A percentile compares a stretch with the other conserved stretches of the same genome.
phyloP scores from a whole-genome alignment of 2,113 vertebrate species.

The Dasyornis broadbenti region DNA sequence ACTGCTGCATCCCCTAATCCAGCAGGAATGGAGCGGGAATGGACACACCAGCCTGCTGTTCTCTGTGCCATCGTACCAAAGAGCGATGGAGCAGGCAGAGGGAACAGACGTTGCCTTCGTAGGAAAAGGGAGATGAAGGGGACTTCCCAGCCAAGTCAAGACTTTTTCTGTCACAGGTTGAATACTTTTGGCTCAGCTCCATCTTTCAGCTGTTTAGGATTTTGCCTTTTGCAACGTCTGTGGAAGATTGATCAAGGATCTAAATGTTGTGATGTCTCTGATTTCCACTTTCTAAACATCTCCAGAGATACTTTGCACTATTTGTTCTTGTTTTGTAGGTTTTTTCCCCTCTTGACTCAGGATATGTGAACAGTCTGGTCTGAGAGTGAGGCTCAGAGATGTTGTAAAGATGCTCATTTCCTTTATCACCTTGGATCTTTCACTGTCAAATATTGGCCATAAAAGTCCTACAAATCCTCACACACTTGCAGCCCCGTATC shows the following conservation, averaged over 20 bases:
- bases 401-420: not conserved
- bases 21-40: not conserved
- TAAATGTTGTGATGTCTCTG: not conserved
- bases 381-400: not conserved
- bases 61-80: not conserved
- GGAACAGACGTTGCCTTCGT: slow-evolving; percentile 6
- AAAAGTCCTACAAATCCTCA: not conserved
- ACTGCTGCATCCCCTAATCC: not conserved
- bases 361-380: not conserved
- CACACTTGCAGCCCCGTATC: not conserved
- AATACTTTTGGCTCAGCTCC: not conserved
- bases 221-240: not conserved
- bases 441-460: not conserved
- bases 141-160: not conserved
- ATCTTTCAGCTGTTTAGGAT: not conserved
- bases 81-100: not conserved
- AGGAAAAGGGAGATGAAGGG: not conserved
- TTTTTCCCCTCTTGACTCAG: not conserved
- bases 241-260: not conserved
- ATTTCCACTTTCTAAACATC: not conserved
- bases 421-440: not conserved
- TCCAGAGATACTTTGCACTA: not conserved
- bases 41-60: not conserved
- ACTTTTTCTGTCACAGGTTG: not conserved
- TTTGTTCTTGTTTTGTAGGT: not conserved